Conservation (phyloP, 2,888 invertebrate genomes). For the Chymomyza amoena region DNA sequence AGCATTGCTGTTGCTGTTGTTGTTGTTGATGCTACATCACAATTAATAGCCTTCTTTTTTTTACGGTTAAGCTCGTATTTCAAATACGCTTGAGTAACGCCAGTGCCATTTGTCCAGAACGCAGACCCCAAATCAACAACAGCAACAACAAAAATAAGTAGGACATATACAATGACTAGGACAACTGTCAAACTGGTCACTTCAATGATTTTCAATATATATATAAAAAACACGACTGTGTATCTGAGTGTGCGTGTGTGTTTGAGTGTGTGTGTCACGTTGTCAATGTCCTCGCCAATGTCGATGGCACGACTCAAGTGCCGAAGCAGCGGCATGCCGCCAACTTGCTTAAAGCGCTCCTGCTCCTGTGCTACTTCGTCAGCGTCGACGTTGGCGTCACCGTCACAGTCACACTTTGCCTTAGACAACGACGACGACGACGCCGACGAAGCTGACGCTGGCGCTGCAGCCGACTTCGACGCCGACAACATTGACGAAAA, state of each 20-base stretch:
- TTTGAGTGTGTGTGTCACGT: conserved; percentile 15
- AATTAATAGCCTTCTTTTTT: conserved; percentile 38
- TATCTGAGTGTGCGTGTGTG: not conserved
- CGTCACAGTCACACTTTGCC: conserved; percentile 63
- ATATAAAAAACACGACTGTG: conserved; percentile 11
- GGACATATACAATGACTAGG: not conserved
- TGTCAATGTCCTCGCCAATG: conserved; percentile 57
- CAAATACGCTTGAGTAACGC: conserved; percentile 15
- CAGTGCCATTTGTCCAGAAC: conserved; percentile 37
- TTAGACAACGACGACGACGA: conserved; percentile 33
- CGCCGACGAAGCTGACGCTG: conserved; percentile 23
- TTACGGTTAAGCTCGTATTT: conserved; percentile 35
- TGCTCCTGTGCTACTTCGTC: conserved; percentile 19
- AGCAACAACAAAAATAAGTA: conserved; percentile 14
- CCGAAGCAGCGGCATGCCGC: conserved; percentile 31
- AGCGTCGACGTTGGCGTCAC: conserved; percentile 41
- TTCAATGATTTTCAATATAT: conserved; percentile 35
- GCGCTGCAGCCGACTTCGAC: conserved; percentile 6
- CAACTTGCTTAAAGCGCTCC: conserved; percentile 19
- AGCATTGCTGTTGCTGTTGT: conserved; percentile 1
- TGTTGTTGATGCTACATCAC: conserved; percentile 19
- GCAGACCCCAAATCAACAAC: not conserved
- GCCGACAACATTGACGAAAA: conserved; percentile 34
- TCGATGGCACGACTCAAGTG: conserved; percentile 47
- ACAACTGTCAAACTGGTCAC: conserved; percentile 19